A percentile compares a stretch with the other conserved stretches of the same genome.
These are phyloP conservation scores for Champsocephalus esox DNA, from an alignment of 2,797 vertebrate genomes.

Conservation along the genomic window DNA sequence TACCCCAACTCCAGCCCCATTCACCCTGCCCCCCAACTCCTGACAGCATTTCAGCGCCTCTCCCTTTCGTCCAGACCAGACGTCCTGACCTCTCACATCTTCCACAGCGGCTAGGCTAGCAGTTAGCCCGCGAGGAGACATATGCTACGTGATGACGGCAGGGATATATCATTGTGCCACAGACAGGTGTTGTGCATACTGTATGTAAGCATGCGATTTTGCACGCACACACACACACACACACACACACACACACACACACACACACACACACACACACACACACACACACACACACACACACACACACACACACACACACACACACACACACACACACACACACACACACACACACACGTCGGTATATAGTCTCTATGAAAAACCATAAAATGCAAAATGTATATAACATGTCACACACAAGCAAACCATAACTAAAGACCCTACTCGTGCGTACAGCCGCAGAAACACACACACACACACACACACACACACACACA, in stretches of 20 bases:
- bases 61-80: slow-evolving; percentile 53
- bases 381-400: background rate
- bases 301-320: background rate
- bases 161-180: slow-evolving; percentile 18
- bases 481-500: too few species aligned
- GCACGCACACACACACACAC: background rate
- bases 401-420: slow-evolving; percentile 16
- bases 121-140: slow-evolving; percentile 44
- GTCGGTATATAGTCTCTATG: background rate
- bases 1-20: slow-evolving; percentile 48
- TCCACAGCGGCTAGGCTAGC: slow-evolving; percentile 40
- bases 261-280: background rate
- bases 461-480: background rate
- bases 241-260: background rate
- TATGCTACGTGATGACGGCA: slow-evolving; percentile 53
- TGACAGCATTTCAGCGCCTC: slow-evolving; percentile 61
- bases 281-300: background rate
- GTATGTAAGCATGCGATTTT: slow-evolving; percentile 5
- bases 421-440: slow-evolving; percentile 8
- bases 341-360: background rate
- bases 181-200: slow-evolving; percentile 30
- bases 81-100: slow-evolving; percentile 50
- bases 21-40: slow-evolving; percentile 6
- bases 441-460: background rate
- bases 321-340: too few species aligned